Base-by-base conservation (phyloP, 2,797 vertebrate species). In the Centroberyx gerrardi region DNA sequence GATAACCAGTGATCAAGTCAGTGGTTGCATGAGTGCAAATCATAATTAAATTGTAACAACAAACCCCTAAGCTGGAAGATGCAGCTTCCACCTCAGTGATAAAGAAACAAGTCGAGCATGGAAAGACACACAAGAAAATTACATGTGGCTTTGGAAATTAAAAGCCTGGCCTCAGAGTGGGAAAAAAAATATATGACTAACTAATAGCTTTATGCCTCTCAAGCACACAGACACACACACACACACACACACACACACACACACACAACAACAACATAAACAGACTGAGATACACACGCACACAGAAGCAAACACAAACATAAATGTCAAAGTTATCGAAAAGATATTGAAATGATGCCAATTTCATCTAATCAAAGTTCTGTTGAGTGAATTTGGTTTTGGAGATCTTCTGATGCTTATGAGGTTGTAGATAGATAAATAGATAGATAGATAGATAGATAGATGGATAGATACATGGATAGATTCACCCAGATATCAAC, bases 41-140 rank as follows among this genome's bases (percentile, higher is more conserved):
- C 33, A 17, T 77, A 77, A 78, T 79, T 78, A 68, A 38, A 75
- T 63, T 59, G 69, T 73, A 28, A 73, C 55, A 46, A 68, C 46
- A 64, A 55, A 54, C 36, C 42, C 55, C 53, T 36, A 51, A 69
- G 62, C 40, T 69, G 53, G 52, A 65, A 49, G 74, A 46, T 29
- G 69, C 38, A 5, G 46, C 64, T 49, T 58, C 59, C 54, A 12
- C 59, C 28, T 14, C 42, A 69, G 44, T 62, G 52, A 42, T 64
- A 66, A 62, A 64, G 80, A 67, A 68, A 61, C 63, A 66, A 72
- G 68, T 54, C 17, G 9, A 68, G 51, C 66, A 14, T 62, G 63
- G 63, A 64, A n/a, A 67, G 63, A 46, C 48, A 68, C 8, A 52
- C 62, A 51, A 6, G 28, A 27, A 68, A 62, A 75, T 49, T 59